Percentiles rank a stretch among this genome's conserved stretches.
Evolutionary conservation across 2,888 invertebrate species (phyloP).

Genomic region (Geophilus truncorum): DNA sequence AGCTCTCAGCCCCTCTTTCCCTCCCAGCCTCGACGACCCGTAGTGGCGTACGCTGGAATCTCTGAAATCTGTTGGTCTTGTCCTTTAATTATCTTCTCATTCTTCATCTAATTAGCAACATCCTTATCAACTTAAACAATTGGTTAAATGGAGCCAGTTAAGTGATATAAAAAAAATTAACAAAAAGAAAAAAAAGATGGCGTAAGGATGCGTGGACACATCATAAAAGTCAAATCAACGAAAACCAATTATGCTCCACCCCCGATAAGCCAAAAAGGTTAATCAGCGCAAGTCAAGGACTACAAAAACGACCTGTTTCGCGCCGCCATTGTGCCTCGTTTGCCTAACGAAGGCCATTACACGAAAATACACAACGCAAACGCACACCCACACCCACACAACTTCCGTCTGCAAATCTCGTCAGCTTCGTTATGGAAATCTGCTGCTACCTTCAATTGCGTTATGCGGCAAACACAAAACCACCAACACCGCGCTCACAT

Average conservation of each 20-base stretch:
- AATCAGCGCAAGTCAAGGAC: background rate
- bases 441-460: background rate
- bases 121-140: constrained; percentile 33
- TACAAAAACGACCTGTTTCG: background rate
- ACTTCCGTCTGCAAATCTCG: background rate
- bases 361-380: background rate
- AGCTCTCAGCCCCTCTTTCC: background rate
- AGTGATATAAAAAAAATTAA: constrained; percentile 8
- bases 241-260: background rate
- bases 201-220: background rate
- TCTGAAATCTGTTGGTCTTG: constrained; percentile 12
- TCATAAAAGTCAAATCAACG: background rate
- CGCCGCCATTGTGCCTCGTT: background rate
- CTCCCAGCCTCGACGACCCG: background rate
- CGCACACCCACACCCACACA: background rate
- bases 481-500: background rate
- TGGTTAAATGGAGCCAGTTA: constrained; percentile 30
- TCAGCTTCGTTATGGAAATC: constrained; percentile 30
- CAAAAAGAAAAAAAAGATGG: background rate
- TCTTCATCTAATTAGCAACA: constrained; percentile 33
- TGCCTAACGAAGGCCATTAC: background rate
- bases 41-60: background rate
- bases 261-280: background rate
- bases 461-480: background rate
- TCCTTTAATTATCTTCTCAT: constrained; percentile 33